A percentile compares a stretch with the other conserved stretches of the same genome.
Conservation (phyloP, 1,140 invertebrate species). For the Zaprionus camerounensis region DNA sequence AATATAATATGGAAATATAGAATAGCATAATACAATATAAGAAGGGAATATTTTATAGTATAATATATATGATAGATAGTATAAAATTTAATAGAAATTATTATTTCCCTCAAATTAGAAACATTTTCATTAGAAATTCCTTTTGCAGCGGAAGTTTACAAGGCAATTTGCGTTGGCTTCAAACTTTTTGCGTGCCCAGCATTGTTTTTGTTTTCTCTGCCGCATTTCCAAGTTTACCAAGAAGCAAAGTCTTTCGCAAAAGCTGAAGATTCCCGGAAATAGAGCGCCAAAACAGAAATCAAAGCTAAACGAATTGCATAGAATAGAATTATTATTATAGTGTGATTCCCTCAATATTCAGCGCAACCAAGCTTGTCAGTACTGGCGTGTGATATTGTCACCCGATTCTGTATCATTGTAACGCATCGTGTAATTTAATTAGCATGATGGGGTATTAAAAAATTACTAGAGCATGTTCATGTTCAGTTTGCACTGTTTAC, state of each 20-base stretch:
- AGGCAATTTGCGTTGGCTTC: not conserved
- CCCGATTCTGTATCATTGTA: not conserved
- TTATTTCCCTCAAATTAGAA: too few relatives aligned
- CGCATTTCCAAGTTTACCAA: not conserved
- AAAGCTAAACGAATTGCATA: not conserved
- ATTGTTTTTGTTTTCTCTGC: not conserved
- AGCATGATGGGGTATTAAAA: not conserved
- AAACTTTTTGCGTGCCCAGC: not conserved
- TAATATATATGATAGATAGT: too few relatives aligned
- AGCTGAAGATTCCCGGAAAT: not conserved
- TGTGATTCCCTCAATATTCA: not conserved
- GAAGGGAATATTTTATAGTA: too few relatives aligned
- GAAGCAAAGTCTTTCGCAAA: not conserved
- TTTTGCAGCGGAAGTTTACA: not conserved
- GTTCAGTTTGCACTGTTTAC: not conserved
- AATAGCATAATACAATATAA: too few relatives aligned
- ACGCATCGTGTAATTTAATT: not conserved
- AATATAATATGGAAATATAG: too few relatives aligned
- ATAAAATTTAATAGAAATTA: too few relatives aligned
- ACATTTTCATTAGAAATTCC: too few relatives aligned
- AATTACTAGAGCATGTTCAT: constrained; percentile 40
- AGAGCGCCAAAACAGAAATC: not conserved
- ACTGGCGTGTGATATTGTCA: constrained; percentile 2
- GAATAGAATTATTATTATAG: not conserved
- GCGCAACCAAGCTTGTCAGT: not conserved